Conservation (phyloP, 1,140 invertebrate genomes). For the Delia radicum region DNA sequence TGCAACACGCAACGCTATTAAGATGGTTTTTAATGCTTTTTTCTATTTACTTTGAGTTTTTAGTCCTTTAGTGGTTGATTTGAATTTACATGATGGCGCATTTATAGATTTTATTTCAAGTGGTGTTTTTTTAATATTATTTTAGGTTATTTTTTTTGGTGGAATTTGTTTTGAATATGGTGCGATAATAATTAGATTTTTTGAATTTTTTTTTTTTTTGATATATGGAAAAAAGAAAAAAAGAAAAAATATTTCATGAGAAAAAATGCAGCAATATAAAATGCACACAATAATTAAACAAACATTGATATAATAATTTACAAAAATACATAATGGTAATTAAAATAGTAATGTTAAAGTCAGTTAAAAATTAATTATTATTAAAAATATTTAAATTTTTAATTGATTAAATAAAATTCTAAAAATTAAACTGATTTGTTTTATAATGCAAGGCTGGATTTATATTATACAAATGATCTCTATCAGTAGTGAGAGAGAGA, state of each 20-base stretch:
- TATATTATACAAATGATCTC: no score
- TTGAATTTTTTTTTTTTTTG: constrained; percentile 25
- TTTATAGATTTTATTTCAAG: background rate
- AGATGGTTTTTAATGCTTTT: constrained; percentile 23
- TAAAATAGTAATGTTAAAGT: background rate
- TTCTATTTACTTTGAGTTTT: constrained; percentile 10
- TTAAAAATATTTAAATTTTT: background rate
- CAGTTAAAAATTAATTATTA: background rate
- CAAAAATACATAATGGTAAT: constrained; percentile 10
- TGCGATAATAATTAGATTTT: constrained; percentile 28
- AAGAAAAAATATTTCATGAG: constrained; percentile 32
- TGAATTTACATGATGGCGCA: constrained; percentile 7
- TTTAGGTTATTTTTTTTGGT: constrained; percentile 20
- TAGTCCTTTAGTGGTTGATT: constrained; percentile 6
- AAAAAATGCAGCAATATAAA: constrained; percentile 30
- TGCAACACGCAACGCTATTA: constrained; percentile 25
- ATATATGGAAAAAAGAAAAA: constrained; percentile 30
- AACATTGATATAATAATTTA: constrained; percentile 3
- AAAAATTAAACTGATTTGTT: background rate
- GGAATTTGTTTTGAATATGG: constrained; percentile 26
- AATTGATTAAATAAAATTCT: background rate
- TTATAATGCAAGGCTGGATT: no score
- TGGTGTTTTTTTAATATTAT: constrained; percentile 15
- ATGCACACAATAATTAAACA: constrained; percentile 24
- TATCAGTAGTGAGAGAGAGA: background rate